Base-by-base conservation (phyloP, 64 coral and sea anemone genomes). In the Montipora efflorescens region DNA sequence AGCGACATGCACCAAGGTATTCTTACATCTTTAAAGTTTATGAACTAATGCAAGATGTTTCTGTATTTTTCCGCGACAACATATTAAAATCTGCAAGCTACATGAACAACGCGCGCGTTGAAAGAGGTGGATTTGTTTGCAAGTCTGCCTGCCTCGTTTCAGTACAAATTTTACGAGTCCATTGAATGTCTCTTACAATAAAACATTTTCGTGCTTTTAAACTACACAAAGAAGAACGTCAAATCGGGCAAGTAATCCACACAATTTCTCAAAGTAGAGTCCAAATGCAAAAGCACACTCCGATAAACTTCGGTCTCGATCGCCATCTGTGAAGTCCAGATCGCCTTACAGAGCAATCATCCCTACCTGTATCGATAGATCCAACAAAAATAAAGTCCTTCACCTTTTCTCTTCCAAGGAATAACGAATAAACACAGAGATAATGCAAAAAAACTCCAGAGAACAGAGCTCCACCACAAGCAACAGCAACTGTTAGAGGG, bases 311-410 rank as follows among this genome's bases (percentile, higher is more conserved):
- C 22, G 48, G 50, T 51, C 61, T 86, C 66, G 53, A 57, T 11
- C 53, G 82, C 67, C 19, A 47, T 71, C 23, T 83, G 20, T 86
- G 82, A 72, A 72, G 82, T 48, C 47, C 82, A 67, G 82, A 86
- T 86, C 66, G 46, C 82, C n/a, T 86, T 69, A 71, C 44, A 86
- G 18, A 86, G 82, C 82, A 51, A 86, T 72, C 82, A 10, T 85
- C 67, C 82, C 82, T 86, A 86, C 82, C 82, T 86, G 82, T 86
- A 72, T 72, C 47, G 25, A 72, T 68, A 50, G 82, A 86, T 86
- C 82, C 82, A 72, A 86, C 82, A 72, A 69, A 86, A 86, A 86
- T 71, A 71, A 48, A 86, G 43, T 86, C 67, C 45, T 44, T 86
- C 82, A 86, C 82, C 46, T 86, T 71, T 68, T 71, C 5, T 78